Evolutionary conservation across 2,113 vertebrate genomes (phyloP), one percentile per base, ranked within the genome.

Genomic region (Toxotes jaculatrix): DNA sequence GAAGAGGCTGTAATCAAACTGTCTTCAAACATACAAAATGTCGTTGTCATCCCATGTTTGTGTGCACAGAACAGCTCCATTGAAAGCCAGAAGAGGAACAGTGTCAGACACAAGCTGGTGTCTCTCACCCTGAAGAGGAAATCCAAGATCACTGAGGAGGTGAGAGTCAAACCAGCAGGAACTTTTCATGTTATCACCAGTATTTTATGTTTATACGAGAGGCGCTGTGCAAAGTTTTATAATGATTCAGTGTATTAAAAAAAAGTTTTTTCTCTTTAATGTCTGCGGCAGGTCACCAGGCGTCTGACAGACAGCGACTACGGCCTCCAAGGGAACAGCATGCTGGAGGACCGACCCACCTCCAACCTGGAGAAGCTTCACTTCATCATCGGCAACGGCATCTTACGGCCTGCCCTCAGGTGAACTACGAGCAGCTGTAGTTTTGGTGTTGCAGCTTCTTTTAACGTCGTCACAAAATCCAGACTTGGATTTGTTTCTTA

Each of bases 351-450:
- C 43, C 94, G 98, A 36, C 98, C 98, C 60, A 99, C 98, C 21
- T 99, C 98, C 86, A 99, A 99, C 92, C 93, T 99, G 94, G 98
- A 99, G 91, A 99, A 99, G 71, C 97, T 99, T 60, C 98, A 99
- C 93, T 99, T 99, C 82, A 96, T 99, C 95, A 99, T 99, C 4
- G 98, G 98, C 86, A 99, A 99, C 0, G 98, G 97, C 77, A 98
- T 99, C 94, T 92, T 99, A 55, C 92, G 98, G 5, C 98, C 98
- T 0, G 95, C 96, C 8, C 96, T 99, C 93, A 95, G 98, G 98
- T 99, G 85, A 88, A 12, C 55, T 12, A 34, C 11, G 13, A 19
- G 60, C 57, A 27, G 5, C 7, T 34, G 42, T 2, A 45, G 5
- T 38, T 79, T n/a, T 21, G 67, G 23, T 60, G 4, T 4, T 12